Percentiles rank a stretch among this genome's conserved stretches.
phyloP scores from a whole-genome alignment of 2,797 vertebrate genomes.

The Botia kubotai region DNA sequence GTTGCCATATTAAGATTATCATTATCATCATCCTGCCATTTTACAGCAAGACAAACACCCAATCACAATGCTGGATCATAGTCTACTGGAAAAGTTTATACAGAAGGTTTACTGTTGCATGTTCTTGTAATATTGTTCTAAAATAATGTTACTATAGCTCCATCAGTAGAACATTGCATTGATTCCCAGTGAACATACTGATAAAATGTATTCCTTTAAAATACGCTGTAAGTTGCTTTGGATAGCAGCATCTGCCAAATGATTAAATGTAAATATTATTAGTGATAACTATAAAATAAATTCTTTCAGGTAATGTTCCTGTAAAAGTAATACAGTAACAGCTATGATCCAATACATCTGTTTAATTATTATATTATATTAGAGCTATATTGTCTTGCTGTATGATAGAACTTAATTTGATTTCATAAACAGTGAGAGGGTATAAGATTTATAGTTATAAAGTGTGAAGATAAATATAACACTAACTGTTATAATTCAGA shows the following conservation, averaged over 20 bases:
- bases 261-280: background rate
- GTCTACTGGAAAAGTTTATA: slow-evolving; percentile 10
- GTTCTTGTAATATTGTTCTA: too few species aligned
- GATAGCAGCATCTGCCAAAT: too few species aligned
- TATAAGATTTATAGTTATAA: background rate
- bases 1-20: slow-evolving; percentile 15
- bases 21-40: background rate
- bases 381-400: too few species aligned
- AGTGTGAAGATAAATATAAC: slow-evolving; percentile 10
- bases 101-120: background rate
- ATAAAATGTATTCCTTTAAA: too few species aligned
- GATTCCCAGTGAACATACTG: too few species aligned
- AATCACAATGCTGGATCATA: background rate
- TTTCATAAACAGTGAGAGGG: background rate
- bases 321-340: background rate
- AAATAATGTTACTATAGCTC: too few species aligned
- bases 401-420: background rate
- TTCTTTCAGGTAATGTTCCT: background rate
- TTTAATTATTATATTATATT: too few species aligned
- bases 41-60: slow-evolving; percentile 15
- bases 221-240: too few species aligned
- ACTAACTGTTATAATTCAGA: slow-evolving; percentile 6
- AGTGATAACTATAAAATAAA: background rate
- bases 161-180: too few species aligned
- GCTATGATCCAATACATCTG: background rate